phyloP scores from a whole-genome alignment of 2,888 invertebrate species.

The Nyleta sp. region DNA sequence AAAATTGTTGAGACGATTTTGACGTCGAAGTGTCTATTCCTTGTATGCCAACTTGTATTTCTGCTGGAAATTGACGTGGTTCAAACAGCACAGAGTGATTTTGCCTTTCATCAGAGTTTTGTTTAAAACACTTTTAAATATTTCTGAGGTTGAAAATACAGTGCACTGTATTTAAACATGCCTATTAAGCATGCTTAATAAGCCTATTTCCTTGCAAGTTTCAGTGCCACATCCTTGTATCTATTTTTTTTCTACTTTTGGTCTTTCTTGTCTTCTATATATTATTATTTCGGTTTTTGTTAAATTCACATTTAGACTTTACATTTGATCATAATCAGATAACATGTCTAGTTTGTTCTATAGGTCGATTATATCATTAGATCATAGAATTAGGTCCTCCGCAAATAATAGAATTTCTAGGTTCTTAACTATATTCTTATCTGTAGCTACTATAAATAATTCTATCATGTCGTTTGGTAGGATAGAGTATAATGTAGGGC shows the following conservation, averaged over 20 bases:
- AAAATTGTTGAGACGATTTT: no score
- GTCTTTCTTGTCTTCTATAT: conserved; percentile 3
- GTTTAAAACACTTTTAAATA: no score
- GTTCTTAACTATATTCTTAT: neutral
- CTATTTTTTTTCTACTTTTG: conserved; percentile 6
- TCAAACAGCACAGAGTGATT: no score
- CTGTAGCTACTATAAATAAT: conserved; percentile 19
- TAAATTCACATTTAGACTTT: conserved; percentile 18
- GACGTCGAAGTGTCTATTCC: no score
- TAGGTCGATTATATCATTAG: conserved; percentile 14
- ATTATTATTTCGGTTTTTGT: conserved; percentile 6
- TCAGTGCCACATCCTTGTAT: conserved; percentile 7
- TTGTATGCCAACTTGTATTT: no score
- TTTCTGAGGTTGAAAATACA: no score
- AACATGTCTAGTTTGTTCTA: conserved; percentile 21
- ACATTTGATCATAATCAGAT: conserved; percentile 6
- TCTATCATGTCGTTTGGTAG: conserved; percentile 19
- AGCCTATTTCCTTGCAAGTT: conserved; percentile 26
- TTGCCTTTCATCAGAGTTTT: no score
- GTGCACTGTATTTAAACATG: no score
- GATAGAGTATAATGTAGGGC: conserved; percentile 18
- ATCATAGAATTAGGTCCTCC: conserved; percentile 32
- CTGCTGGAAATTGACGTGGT: no score
- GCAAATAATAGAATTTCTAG: conserved; percentile 40
- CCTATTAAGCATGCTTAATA: no score